phyloP scores from a whole-genome alignment of 1,140 invertebrate species.

The Drosophila sp. region DNA sequence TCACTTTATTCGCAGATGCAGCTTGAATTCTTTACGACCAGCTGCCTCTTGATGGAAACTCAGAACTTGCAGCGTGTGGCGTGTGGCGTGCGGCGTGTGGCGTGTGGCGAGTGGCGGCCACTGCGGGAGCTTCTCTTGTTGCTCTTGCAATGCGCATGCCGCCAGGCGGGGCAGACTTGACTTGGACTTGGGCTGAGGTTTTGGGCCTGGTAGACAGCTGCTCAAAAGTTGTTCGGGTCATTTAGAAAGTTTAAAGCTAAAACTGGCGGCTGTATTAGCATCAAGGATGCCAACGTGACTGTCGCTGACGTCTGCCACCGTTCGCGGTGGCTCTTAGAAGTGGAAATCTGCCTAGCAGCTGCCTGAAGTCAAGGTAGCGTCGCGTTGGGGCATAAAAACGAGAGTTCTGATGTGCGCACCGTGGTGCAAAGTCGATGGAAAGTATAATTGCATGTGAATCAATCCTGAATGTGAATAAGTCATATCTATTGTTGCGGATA shows the following conservation, averaged over 20 bases:
- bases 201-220: constrained; percentile 61
- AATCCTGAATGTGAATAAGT: too few relatives aligned
- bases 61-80: constrained; percentile 53
- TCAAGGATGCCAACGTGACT: constrained; percentile 37
- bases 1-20: constrained; percentile 42
- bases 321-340: constrained; percentile 47
- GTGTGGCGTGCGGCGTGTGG: constrained; percentile 43
- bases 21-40: constrained; percentile 37
- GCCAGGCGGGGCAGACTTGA: neutral
- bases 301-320: constrained; percentile 34
- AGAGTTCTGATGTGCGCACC: constrained; percentile 16
- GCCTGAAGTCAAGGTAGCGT: constrained; percentile 39
- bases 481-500: too few relatives aligned
- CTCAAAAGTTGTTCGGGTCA: constrained; percentile 78
- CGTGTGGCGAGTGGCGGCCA: constrained; percentile 30
- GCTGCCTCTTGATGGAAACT: constrained; percentile 56
- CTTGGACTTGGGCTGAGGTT: neutral
- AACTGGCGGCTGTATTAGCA: constrained; percentile 56
- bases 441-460: too few relatives aligned
- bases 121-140: neutral
- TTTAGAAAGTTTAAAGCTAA: constrained; percentile 77
- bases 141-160: constrained; percentile 1
- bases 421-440: neutral
- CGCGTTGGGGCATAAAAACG: constrained; percentile 13
- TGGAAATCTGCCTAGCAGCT: constrained; percentile 62